These are phyloP conservation scores for Pomatorhinus ruficollis DNA, from an alignment of 2,113 vertebrate genomes.

Conservation along the genomic window DNA sequence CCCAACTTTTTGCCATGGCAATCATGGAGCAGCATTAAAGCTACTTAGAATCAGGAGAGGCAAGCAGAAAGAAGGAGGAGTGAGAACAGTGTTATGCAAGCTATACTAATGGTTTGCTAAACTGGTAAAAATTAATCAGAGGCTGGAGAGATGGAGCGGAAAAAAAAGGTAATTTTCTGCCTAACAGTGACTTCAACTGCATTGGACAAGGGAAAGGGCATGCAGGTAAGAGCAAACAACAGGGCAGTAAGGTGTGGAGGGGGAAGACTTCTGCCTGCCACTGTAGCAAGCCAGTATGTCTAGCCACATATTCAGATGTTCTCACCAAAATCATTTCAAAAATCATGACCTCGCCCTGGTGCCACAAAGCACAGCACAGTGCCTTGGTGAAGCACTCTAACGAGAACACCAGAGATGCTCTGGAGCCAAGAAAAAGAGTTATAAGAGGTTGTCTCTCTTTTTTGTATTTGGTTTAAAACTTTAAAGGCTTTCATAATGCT, in stretches of 20 bases:
- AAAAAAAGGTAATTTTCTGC: background rate
- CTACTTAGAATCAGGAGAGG: background rate
- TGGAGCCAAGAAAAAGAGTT: background rate
- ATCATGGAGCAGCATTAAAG: background rate
- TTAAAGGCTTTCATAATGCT: background rate
- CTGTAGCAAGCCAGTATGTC: background rate
- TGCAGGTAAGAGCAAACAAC: background rate
- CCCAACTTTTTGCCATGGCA: background rate
- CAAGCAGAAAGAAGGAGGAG: background rate
- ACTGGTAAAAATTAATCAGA: slow-evolving; percentile 11
- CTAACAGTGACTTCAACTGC: background rate
- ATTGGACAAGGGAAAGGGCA: background rate
- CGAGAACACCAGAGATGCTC: background rate
- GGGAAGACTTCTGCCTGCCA: background rate
- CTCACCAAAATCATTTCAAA: background rate
- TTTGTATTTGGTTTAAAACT: background rate
- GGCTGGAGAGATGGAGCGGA: background rate
- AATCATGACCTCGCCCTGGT: background rate
- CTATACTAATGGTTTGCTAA: background rate
- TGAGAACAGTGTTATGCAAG: background rate
- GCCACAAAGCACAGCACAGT: background rate
- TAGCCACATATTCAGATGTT: background rate
- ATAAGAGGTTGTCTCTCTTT: background rate
- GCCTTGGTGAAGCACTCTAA: background rate
- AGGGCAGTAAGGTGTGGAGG: accelerated